Conservation (phyloP, 2,113 vertebrate genomes). For the Notothenia coriiceps region DNA sequence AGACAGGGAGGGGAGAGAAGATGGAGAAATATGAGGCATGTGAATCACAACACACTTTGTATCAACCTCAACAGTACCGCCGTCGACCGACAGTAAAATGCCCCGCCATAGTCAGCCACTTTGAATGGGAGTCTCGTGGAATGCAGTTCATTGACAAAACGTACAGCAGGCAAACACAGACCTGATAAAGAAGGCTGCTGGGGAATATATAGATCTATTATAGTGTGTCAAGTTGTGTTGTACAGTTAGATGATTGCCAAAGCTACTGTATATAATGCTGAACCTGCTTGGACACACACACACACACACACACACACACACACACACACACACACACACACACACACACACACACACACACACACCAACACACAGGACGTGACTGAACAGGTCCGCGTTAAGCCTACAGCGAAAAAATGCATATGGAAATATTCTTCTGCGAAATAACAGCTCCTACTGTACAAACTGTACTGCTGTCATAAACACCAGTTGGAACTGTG, state of each 20-base stretch:
- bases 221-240: background rate
- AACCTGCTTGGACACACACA: conserved; percentile 1
- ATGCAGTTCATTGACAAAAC: conserved; percentile 61
- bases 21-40: conserved; percentile 41
- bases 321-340: no score
- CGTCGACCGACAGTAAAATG: conserved; percentile 19
- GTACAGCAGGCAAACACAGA: conserved; percentile 37
- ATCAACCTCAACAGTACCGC: conserved; percentile 45
- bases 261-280: background rate
- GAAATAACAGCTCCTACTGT: background rate
- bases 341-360: background rate
- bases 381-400: conserved; percentile 22
- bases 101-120: conserved; percentile 9
- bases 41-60: conserved; percentile 46
- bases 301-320: no score
- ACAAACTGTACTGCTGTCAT: conserved; percentile 41
- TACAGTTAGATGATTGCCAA: conserved; percentile 23
- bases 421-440: background rate
- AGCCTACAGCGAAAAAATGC: conserved; percentile 17
- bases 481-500: conserved; percentile 38
- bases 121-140: conserved; percentile 36
- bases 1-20: background rate
- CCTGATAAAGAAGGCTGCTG: conserved; percentile 22
- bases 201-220: conserved; percentile 23
- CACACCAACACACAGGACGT: no score